These are phyloP conservation scores for Rhynchotus rufescens DNA, from an alignment of 2,797 vertebrate species.

Conservation along the genomic window DNA sequence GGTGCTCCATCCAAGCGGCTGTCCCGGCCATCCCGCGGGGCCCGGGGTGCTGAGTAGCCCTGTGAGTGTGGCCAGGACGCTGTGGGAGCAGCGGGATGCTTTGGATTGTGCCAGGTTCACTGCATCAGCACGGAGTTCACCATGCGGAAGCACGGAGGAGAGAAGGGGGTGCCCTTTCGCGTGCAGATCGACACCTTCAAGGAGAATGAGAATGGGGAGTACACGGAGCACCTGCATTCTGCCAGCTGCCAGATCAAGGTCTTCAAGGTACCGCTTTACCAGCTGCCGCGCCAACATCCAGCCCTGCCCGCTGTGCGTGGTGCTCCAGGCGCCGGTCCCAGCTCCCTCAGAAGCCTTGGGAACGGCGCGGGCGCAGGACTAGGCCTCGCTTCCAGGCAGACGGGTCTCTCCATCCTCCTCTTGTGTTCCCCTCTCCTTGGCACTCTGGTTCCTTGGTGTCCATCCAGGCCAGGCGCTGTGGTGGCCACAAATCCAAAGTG, in stretches of 20 bases:
- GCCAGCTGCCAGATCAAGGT: constrained; percentile 87
- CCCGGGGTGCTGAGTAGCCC: accelerated
- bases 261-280: constrained; percentile 78
- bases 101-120: constrained; percentile 85
- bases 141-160: constrained; percentile 95
- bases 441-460: not conserved
- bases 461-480: accelerated
- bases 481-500: not conserved
- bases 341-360: too few relatives aligned
- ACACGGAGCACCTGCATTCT: constrained; percentile 82
- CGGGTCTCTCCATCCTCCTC: too few relatives aligned
- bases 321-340: not conserved
- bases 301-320: accelerated
- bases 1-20: not conserved
- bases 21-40: not conserved
- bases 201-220: constrained; percentile 90
- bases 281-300: not conserved
- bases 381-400: too few relatives aligned
- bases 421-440: too few relatives aligned
- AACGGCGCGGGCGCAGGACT: too few relatives aligned
- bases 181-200: constrained; percentile 97
- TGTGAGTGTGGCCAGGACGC: too few relatives aligned
- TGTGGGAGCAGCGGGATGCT: accelerated
- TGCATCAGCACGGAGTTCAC: constrained; percentile 99
- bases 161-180: constrained; percentile 94